phyloP scores from a whole-genome alignment of 2,888 invertebrate species.

The Scaptomyza reducta region DNA sequence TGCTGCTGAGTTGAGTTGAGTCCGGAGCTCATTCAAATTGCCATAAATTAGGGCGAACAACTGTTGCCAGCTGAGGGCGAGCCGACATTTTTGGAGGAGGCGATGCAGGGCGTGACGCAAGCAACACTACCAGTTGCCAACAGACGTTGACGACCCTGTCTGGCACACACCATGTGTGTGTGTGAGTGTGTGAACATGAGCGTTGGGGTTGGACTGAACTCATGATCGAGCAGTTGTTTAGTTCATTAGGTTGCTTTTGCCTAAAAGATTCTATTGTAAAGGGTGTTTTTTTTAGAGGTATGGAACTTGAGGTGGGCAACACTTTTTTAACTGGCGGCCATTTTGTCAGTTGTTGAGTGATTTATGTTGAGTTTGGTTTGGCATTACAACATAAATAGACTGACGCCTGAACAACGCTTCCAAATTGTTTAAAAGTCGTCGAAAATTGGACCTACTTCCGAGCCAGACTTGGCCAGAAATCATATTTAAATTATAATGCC shows the following conservation, averaged over 20 bases:
- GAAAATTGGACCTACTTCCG: too few species aligned
- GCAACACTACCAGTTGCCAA: constrained; percentile 31
- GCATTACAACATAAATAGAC: too few species aligned
- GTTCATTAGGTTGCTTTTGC: background rate
- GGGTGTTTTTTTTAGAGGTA: too few species aligned
- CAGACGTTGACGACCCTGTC: constrained; percentile 16
- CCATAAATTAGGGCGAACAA: constrained; percentile 76
- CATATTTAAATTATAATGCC: too few species aligned
- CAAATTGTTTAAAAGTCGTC: too few species aligned
- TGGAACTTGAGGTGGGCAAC: too few species aligned
- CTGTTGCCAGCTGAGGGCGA: constrained; percentile 66
- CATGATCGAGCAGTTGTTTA: constrained; percentile 23
- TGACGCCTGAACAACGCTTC: too few species aligned
- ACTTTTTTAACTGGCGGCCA: too few species aligned
- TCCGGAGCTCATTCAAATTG: constrained; percentile 67
- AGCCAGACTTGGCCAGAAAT: too few species aligned
- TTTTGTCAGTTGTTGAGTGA: too few species aligned
- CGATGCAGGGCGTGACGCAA: background rate
- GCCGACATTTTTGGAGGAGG: constrained; percentile 15
- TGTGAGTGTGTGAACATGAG: constrained; percentile 12
- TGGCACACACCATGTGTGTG: background rate
- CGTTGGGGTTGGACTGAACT: background rate
- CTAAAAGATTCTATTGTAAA: background rate
- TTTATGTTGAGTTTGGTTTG: too few species aligned
- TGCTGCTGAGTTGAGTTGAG: constrained; percentile 9